phyloP scores from a whole-genome alignment of 2,888 invertebrate genomes.

The Lasiommata megera region DNA sequence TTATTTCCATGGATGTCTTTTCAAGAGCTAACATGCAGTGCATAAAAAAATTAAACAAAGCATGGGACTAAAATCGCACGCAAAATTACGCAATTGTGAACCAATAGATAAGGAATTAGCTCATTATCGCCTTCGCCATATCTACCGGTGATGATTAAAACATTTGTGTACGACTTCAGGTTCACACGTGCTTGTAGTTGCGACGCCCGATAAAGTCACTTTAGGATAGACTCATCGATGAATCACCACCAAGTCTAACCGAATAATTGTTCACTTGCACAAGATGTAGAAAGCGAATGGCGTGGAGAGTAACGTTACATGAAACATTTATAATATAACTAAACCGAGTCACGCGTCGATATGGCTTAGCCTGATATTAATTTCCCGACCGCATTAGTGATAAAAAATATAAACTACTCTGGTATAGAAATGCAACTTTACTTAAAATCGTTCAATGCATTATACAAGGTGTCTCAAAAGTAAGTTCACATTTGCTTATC shows the following conservation, averaged over 20 bases:
- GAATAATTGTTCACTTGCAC: constrained; percentile 72
- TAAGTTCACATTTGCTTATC: no score
- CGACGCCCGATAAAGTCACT: constrained; percentile 66
- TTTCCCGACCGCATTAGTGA: no score
- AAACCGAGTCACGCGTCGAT: no score
- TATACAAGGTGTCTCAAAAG: no score
- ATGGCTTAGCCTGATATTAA: no score
- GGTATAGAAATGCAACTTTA: no score
- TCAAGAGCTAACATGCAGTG: no score
- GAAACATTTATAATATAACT: constrained; percentile 24
- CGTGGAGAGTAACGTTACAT: constrained; percentile 46
- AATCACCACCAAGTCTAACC: constrained; percentile 67
- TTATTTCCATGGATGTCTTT: no score
- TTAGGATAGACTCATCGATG: constrained; percentile 79
- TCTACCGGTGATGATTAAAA: constrained; percentile 13
- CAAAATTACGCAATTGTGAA: constrained; percentile 24
- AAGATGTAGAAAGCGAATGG: constrained; percentile 60
- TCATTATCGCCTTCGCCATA: constrained; percentile 24
- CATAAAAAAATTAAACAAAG: no score
- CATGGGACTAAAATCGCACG: constrained; percentile 4
- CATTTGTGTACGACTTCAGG: constrained; percentile 18
- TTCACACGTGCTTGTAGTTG: constrained; percentile 45
- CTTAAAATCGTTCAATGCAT: no score
- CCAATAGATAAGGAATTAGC: constrained; percentile 27
- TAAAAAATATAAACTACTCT: no score